phyloP scores from a whole-genome alignment of 2,888 invertebrate genomes.

The Philopedon plagiatum region DNA sequence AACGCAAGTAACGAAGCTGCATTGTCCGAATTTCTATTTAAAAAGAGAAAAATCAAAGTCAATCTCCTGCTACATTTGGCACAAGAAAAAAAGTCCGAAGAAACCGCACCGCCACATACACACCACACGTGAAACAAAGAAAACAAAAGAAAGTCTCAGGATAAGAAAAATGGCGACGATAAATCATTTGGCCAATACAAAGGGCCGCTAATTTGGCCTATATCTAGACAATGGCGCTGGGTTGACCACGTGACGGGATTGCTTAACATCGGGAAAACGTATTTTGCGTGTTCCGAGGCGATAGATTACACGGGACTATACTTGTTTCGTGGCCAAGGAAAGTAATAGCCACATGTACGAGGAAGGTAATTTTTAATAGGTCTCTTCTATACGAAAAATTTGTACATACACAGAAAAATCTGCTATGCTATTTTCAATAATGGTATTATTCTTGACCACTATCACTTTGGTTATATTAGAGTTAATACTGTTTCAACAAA shows the following conservation, averaged over 20 bases:
- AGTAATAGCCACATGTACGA: slow-evolving; percentile 13
- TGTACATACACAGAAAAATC: too few relatives aligned
- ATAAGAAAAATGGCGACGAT: slow-evolving; percentile 40
- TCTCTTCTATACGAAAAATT: neutral
- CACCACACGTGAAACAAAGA: slow-evolving; percentile 27
- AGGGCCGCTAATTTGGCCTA: slow-evolving; percentile 42
- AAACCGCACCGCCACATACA: too few relatives aligned
- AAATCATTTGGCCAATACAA: slow-evolving; percentile 38
- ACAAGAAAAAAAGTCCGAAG: slow-evolving; percentile 8
- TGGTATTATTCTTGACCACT: too few relatives aligned
- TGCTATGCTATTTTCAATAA: too few relatives aligned
- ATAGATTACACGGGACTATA: slow-evolving; percentile 25
- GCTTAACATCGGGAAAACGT: slow-evolving; percentile 35
- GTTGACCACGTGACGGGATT: slow-evolving; percentile 37
- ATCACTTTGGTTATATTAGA: too few relatives aligned
- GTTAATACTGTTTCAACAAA: too few relatives aligned
- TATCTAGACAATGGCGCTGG: slow-evolving; percentile 38
- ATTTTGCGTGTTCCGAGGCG: slow-evolving; percentile 39
- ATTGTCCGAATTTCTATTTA: neutral
- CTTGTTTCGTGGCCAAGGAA: slow-evolving; percentile 25
- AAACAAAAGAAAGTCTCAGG: slow-evolving; percentile 37
- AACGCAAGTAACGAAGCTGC: too few relatives aligned
- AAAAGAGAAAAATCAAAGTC: slow-evolving; percentile 8
- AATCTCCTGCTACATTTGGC: neutral
- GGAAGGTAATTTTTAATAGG: neutral